These are phyloP conservation scores for Cheilosia variabilis DNA, from an alignment of 2,888 invertebrate species.

Conservation along the genomic window DNA sequence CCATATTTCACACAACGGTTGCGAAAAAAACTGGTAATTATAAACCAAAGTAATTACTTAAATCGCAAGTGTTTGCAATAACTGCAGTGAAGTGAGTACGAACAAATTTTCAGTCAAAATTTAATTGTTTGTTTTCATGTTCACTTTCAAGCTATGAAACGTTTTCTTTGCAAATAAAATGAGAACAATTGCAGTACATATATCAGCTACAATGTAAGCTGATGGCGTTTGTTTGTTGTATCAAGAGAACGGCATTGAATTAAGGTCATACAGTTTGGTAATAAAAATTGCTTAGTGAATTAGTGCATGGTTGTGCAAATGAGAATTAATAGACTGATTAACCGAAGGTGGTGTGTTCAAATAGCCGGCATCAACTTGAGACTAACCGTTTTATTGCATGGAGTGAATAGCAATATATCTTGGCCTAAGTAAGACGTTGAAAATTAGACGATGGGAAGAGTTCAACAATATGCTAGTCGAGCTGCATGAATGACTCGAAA, in stretches of 20 bases:
- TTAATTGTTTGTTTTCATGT: constrained; percentile 8
- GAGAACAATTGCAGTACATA: constrained; percentile 12
- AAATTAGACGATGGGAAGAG: too few species aligned
- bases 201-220: not conserved
- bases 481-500: too few species aligned
- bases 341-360: too few species aligned
- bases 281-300: not conserved
- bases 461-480: too few species aligned
- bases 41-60: constrained; percentile 1
- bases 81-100: not conserved
- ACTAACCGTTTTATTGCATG: too few species aligned
- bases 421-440: too few species aligned
- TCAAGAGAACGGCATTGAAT: constrained; percentile 4
- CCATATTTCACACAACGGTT: constrained; percentile 5
- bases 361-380: too few species aligned
- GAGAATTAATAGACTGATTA: not conserved
- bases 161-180: not conserved
- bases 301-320: not conserved
- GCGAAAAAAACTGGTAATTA: constrained; percentile 5
- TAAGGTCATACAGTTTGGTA: constrained; percentile 10
- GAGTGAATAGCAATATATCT: too few species aligned
- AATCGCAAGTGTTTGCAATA: constrained; percentile 10
- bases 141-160: constrained; percentile 3
- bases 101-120: constrained; percentile 7
- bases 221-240: not conserved